Conservation (phyloP, 2,113 vertebrate species). For the Leucoraja erinaceus region DNA sequence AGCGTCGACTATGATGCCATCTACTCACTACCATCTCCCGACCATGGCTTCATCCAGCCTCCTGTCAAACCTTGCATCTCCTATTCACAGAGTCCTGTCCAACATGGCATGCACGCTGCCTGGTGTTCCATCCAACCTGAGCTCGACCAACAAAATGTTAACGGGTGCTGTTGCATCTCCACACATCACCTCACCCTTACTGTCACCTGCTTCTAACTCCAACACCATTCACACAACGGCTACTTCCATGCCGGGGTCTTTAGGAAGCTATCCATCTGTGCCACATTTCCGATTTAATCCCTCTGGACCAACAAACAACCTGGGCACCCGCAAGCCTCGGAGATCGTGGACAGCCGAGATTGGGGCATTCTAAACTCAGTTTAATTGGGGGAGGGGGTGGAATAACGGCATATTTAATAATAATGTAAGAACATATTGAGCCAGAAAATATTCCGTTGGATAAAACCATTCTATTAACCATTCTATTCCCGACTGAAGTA, state of each 20-base stretch:
- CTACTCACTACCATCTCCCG: background rate
- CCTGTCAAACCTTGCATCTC: slow-evolving; percentile 8
- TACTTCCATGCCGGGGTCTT: background rate
- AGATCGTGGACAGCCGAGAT: slow-evolving; percentile 33
- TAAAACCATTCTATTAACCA: background rate
- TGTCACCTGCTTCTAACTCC: background rate
- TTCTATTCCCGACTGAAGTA: background rate
- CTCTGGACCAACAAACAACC: background rate
- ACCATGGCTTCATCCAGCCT: background rate
- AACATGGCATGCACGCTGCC: background rate
- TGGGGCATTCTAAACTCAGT: background rate
- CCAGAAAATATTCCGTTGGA: background rate
- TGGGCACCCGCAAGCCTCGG: background rate
- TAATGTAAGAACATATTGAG: background rate
- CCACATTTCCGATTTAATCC: background rate
- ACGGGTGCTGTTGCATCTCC: background rate
- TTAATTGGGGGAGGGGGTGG: background rate
- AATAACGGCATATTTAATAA: background rate
- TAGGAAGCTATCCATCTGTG: background rate
- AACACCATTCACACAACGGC: background rate
- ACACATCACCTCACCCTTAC: background rate
- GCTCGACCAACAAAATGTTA: background rate
- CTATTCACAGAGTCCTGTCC: slow-evolving; percentile 9
- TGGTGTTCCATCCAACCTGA: background rate
- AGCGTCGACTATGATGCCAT: background rate